Evolutionary conservation across 2,113 vertebrate genomes (phyloP).

Genomic region (human (Homo sapiens)): DNA sequence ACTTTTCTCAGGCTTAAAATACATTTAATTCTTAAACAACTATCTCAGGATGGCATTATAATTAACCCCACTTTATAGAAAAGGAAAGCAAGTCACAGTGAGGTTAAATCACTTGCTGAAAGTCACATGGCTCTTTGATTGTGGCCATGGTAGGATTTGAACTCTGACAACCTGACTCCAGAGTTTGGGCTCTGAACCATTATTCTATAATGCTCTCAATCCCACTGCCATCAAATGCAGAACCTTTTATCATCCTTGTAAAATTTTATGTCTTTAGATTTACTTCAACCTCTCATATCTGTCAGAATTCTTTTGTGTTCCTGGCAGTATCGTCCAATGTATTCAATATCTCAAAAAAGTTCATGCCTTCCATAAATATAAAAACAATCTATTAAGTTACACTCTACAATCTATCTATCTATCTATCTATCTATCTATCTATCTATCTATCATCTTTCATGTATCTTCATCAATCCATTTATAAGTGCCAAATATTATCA

Average conservation of each 20-base stretch:
- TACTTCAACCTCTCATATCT: not conserved
- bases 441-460: not conserved
- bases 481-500: not conserved
- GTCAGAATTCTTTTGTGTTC: conserved; percentile 5
- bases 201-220: not conserved
- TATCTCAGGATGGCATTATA: not conserved
- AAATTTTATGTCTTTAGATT: not conserved
- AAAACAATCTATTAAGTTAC: conserved; percentile 29
- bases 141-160: not conserved
- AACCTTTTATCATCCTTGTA: not conserved
- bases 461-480: not conserved
- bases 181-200: not conserved
- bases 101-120: conserved; percentile 2
- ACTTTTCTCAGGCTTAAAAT: conserved; percentile 35
- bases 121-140: not conserved
- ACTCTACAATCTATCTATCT: not conserved
- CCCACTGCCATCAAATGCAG: not conserved
- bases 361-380: conserved; percentile 6
- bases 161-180: not conserved
- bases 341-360: not conserved
- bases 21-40: conserved; percentile 7
- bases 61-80: not conserved
- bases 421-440: not conserved
- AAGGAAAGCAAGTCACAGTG: not conserved
- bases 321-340: not conserved